Conservation (phyloP, 2,888 invertebrate genomes). For the Steinernema hermaphroditum region DNA sequence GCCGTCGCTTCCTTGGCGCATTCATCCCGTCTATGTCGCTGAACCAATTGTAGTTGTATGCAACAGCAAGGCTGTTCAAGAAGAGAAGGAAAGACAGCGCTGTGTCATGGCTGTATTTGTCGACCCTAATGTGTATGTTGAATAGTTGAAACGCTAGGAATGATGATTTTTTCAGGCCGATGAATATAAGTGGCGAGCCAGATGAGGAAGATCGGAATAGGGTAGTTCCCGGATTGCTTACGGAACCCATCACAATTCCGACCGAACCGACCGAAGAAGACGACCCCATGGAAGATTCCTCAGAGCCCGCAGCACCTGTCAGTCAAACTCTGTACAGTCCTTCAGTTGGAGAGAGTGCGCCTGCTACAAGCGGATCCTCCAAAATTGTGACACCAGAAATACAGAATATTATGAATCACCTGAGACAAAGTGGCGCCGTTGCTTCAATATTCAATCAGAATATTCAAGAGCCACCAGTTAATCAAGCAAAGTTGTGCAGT, state of each 20-base stretch:
- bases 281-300: neutral
- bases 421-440: constrained; percentile 3
- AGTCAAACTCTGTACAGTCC: too few relatives aligned
- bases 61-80: constrained; percentile 4
- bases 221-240: neutral
- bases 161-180: constrained; percentile 12
- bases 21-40: neutral
- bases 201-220: neutral
- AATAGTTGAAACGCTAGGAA: too few relatives aligned
- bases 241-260: neutral
- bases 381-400: neutral
- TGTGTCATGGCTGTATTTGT: constrained; percentile 16
- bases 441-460: neutral
- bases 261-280: neutral
- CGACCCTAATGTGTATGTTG: constrained; percentile 6
- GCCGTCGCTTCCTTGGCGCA: neutral
- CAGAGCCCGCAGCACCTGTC: neutral
- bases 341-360: too few relatives aligned
- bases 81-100: constrained; percentile 17
- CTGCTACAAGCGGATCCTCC: too few relatives aligned
- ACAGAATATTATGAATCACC: constrained; percentile 1
- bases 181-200: constrained; percentile 7
- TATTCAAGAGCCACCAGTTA: neutral
- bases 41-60: neutral
- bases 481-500: too few relatives aligned